Evolutionary conservation across 2,888 invertebrate genomes (phyloP), one percentile per base, ranked within the genome.

Genomic region (Aromia moschata): DNA sequence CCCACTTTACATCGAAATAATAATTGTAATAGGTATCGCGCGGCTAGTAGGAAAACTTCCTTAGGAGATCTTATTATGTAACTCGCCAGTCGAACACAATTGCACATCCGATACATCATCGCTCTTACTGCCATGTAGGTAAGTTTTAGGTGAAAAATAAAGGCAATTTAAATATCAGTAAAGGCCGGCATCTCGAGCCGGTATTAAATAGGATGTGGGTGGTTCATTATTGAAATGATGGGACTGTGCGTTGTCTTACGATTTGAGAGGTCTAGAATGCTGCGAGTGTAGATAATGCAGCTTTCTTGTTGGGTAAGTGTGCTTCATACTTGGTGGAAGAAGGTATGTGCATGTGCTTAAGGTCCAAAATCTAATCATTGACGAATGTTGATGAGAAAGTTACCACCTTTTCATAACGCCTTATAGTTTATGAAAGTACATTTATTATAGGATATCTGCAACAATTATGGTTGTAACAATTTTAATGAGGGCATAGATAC

Each of bases 71-170:
- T 33, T 46, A 16, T 31, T 33, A 46, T 33, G 33, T 33, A 46
- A 46, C 17, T 14, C 31, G 17, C 31, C 33, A 46, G 16, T 16
- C 33, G 16, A 11, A 46, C 16, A 45, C 25, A 45, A 46, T 33
- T 46, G 33, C 45, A 31, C 25, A 25, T 30, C n/a, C 12, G 20
- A 45, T 45, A 45, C 15, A 45, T 45, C 44, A 46, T 46, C 33
- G 33, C 16, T 33, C 45, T 30, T 33, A 31, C 45, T 46, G 16
- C 45, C 45, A 31, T 31, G 31, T 46, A 46, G 16, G 45, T 47
- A 47, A 18, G 36, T 43, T 53, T 53, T 43, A 53, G 41, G 53
- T 53, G 41, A 53, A 53, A 53, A 53, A 53, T 53, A 41, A 53
- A 53, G 33, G 53, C 43, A 33, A 53, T 53, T 43, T 53, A 43